Conservation (phyloP, 2,888 invertebrate species). For the Lepidocyrtinus sp. region DNA sequence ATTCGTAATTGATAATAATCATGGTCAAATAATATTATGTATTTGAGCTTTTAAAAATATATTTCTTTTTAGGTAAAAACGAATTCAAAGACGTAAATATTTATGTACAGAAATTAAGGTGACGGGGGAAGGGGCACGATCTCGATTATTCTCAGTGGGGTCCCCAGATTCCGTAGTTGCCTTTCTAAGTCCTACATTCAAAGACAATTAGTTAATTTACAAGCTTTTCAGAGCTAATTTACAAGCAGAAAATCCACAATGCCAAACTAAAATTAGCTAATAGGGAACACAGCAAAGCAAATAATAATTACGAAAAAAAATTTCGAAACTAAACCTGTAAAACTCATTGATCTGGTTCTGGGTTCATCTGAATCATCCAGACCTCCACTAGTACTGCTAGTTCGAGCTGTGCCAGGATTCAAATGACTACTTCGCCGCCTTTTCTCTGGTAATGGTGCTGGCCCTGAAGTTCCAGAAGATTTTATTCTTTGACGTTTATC, state of each 20-base stretch:
- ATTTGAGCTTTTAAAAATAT: neutral
- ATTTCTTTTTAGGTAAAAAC: neutral
- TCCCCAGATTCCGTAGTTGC: neutral
- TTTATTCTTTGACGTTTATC: neutral
- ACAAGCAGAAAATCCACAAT: slow-evolving; percentile 3
- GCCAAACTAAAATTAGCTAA: neutral
- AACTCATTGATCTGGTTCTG: slow-evolving; percentile 52
- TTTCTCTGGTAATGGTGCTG: neutral
- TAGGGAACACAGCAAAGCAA: neutral
- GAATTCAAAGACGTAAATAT: too few relatives aligned
- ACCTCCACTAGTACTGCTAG: slow-evolving; percentile 19
- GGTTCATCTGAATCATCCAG: slow-evolving; percentile 45
- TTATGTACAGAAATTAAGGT: slow-evolving; percentile 28
- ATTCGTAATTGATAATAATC: neutral
- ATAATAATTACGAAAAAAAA: neutral
- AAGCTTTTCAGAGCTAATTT: neutral
- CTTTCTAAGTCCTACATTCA: slow-evolving; percentile 34
- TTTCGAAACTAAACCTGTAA: slow-evolving; percentile 26
- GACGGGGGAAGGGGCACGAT: slow-evolving; percentile 48
- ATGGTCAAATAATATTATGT: neutral
- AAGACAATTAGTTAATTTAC: neutral
- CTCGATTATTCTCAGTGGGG: neutral
- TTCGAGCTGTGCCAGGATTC: slow-evolving; percentile 25
- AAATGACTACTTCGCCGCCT: slow-evolving; percentile 40
- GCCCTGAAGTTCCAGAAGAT: neutral